Conservation (phyloP, 2,113 vertebrate species). For the Chionodraco myersi region DNA sequence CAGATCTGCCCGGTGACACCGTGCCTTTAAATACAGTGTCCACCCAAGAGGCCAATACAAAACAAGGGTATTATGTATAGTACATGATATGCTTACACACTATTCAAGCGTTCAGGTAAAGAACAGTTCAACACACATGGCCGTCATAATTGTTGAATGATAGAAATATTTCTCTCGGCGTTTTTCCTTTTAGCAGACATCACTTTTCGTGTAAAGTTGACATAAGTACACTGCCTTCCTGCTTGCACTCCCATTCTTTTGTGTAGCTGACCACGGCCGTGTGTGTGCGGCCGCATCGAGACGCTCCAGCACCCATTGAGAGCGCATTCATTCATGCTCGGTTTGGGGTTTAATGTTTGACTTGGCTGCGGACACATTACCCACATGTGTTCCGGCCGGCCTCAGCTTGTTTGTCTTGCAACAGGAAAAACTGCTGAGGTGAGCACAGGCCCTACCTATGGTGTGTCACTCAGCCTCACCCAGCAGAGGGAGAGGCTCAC, state of each 20-base stretch:
- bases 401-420: slow-evolving; percentile 72
- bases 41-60: neutral
- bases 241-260: neutral
- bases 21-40: too few species aligned
- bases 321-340: slow-evolving; percentile 70
- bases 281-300: slow-evolving; percentile 24
- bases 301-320: slow-evolving; percentile 47
- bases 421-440: slow-evolving; percentile 45
- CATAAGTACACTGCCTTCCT: neutral
- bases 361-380: slow-evolving; percentile 69
- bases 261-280: slow-evolving; percentile 40
- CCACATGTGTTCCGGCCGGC: slow-evolving; percentile 56
- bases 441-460: slow-evolving; percentile 19
- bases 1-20: neutral
- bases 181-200: slow-evolving; percentile 7
- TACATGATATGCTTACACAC: neutral
- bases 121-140: neutral
- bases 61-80: neutral
- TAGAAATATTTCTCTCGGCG: neutral
- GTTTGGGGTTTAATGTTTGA: slow-evolving; percentile 79
- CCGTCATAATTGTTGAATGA: neutral
- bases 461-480: slow-evolving; percentile 57
- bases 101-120: neutral
- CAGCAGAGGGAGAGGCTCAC: slow-evolving; percentile 31
- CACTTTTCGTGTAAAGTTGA: slow-evolving; percentile 22